Conservation (phyloP, 2,888 invertebrate genomes). For the Netelia inedita region DNA sequence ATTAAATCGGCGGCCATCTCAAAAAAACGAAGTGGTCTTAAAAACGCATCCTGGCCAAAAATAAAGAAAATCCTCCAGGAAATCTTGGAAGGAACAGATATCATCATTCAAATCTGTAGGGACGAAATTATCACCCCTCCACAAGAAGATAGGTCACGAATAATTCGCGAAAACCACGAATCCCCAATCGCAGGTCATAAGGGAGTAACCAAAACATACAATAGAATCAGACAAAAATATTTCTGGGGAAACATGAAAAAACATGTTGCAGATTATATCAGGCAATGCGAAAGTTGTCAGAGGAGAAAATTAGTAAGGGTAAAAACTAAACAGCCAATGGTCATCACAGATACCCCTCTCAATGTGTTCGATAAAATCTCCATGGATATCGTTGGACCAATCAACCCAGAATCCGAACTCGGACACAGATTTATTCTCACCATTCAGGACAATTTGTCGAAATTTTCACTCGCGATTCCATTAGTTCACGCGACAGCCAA, state of each 20-base stretch:
- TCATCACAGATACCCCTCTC: too few relatives aligned
- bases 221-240: too few relatives aligned
- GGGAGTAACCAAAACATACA: too few relatives aligned
- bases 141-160: background rate
- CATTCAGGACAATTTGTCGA: slow-evolving; percentile 56
- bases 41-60: too few relatives aligned
- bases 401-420: slow-evolving; percentile 11
- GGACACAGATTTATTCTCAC: slow-evolving; percentile 4
- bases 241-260: background rate
- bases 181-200: too few relatives aligned
- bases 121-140: background rate
- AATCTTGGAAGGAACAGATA: background rate
- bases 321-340: too few relatives aligned
- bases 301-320: background rate
- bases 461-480: too few relatives aligned
- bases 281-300: background rate
- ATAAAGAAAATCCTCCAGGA: background rate
- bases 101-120: background rate
- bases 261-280: background rate
- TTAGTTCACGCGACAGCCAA: slow-evolving; percentile 1
- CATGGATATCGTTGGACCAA: slow-evolving; percentile 52
- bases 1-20: slow-evolving; percentile 35
- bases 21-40: slow-evolving; percentile 4
- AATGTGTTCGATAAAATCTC: too few relatives aligned
- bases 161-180: too few relatives aligned